These are phyloP conservation scores for Agrotis clavis DNA, from an alignment of 2,888 invertebrate species.

Conservation along the genomic window DNA sequence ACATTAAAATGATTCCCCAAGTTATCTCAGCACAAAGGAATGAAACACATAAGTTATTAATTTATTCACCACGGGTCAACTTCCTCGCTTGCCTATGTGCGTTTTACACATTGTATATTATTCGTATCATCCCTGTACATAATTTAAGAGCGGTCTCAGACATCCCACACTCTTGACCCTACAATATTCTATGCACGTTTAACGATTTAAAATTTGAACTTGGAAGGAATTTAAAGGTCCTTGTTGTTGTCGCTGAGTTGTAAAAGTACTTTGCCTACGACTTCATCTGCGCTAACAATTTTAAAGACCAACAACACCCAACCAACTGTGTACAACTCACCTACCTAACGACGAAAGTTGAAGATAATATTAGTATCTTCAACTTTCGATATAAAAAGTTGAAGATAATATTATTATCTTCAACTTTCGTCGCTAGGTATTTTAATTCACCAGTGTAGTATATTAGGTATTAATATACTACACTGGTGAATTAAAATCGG, in stretches of 20 bases:
- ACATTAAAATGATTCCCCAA: slow-evolving; percentile 8
- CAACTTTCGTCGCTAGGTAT: too few species aligned
- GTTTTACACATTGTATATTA: neutral
- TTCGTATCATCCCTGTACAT: slow-evolving; percentile 40
- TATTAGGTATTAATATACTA: too few species aligned
- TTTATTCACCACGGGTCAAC: slow-evolving; percentile 50
- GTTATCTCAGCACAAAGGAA: slow-evolving; percentile 7
- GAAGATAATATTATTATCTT: too few species aligned
- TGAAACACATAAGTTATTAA: slow-evolving; percentile 34
- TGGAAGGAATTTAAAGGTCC: slow-evolving; percentile 4
- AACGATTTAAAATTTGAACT: slow-evolving; percentile 47
- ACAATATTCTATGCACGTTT: slow-evolving; percentile 43
- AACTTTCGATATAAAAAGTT: too few species aligned
- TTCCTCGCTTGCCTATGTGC: slow-evolving; percentile 1
- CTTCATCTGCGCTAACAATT: too few species aligned
- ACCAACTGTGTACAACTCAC: too few species aligned
- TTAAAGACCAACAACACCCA: too few species aligned
- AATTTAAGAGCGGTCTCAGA: slow-evolving; percentile 45
- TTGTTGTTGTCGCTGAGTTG: neutral
- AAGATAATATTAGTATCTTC: too few species aligned
- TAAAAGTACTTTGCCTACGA: neutral
- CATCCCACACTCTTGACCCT: slow-evolving; percentile 4
- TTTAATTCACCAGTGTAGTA: too few species aligned
- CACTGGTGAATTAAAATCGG: too few species aligned
- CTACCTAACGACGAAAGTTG: too few species aligned